Percentiles rank a stretch among this genome's conserved stretches.
Conservation (phyloP, 2,797 vertebrate genomes). For the Bucorvus abyssinicus region DNA sequence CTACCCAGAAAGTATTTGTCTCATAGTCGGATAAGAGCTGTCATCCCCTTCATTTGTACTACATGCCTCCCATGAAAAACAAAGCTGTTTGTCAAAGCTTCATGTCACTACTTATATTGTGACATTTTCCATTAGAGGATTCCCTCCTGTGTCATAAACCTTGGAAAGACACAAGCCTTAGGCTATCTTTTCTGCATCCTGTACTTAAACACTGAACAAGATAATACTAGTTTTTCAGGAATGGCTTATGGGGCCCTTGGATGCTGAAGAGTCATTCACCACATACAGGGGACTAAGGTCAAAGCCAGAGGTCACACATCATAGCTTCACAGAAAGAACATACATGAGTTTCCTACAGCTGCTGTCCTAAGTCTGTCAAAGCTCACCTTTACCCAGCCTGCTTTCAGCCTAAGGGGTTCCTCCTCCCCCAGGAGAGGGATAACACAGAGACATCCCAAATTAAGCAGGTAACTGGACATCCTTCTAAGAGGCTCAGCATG, state of each 20-base stretch:
- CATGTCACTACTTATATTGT: neutral
- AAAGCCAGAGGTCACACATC: neutral
- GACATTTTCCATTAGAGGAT: neutral
- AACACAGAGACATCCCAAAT: neutral
- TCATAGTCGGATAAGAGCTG: neutral
- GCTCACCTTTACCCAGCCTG: neutral
- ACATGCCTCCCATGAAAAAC: neutral
- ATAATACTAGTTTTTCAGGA: neutral
- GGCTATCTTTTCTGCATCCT: constrained; percentile 34
- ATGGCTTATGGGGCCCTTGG: neutral
- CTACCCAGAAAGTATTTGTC: neutral
- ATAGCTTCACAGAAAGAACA: neutral
- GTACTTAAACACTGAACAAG: neutral
- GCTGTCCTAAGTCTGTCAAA: neutral
- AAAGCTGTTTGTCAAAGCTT: neutral
- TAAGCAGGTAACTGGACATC: neutral
- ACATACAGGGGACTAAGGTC: neutral
- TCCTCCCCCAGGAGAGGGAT: neutral
- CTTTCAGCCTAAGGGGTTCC: neutral
- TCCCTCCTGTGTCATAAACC: neutral
- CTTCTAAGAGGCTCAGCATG: neutral
- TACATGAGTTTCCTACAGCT: neutral
- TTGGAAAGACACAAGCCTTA: neutral
- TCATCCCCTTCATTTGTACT: neutral
- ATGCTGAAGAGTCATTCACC: neutral